phyloP scores from a whole-genome alignment of 1,140 invertebrate species.

The Pogonomyrmex barbatus region DNA sequence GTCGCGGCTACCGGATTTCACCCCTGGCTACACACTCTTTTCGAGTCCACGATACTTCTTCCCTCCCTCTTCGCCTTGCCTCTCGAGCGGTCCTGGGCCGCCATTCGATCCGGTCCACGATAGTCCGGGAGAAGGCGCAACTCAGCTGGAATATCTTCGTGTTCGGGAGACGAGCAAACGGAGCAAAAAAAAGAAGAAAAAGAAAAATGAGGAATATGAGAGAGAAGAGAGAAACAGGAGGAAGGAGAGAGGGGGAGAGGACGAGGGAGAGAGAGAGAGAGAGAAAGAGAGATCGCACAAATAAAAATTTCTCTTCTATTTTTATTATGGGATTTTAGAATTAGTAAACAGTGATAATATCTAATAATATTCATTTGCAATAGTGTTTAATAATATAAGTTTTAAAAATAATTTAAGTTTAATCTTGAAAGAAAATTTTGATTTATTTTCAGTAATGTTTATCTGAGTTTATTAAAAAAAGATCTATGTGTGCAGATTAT shows the following conservation, averaged over 20 bases:
- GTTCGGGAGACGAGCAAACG: constrained; percentile 61
- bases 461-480: neutral
- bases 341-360: neutral
- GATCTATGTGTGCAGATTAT: neutral
- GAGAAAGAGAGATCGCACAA: neutral
- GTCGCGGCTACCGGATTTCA: constrained; percentile 85
- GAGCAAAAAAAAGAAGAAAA: neutral
- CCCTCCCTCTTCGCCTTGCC: constrained; percentile 49
- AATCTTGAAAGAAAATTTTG: neutral
- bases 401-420: neutral
- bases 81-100: constrained; percentile 66
- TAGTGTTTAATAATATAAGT: neutral
- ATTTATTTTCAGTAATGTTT: neutral
- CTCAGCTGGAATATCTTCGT: constrained; percentile 83
- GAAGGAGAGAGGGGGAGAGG: neutral
- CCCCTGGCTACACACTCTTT: constrained; percentile 82
- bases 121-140: constrained; percentile 80
- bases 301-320: constrained; percentile 14
- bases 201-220: constrained; percentile 26
- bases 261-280: neutral
- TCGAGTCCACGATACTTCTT: constrained; percentile 70
- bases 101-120: constrained; percentile 83
- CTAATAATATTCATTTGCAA: neutral
- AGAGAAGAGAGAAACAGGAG: neutral
- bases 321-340: neutral